These are phyloP conservation scores for Rhinoptilus africanus DNA, from an alignment of 2,113 vertebrate genomes.

Conservation along the genomic window DNA sequence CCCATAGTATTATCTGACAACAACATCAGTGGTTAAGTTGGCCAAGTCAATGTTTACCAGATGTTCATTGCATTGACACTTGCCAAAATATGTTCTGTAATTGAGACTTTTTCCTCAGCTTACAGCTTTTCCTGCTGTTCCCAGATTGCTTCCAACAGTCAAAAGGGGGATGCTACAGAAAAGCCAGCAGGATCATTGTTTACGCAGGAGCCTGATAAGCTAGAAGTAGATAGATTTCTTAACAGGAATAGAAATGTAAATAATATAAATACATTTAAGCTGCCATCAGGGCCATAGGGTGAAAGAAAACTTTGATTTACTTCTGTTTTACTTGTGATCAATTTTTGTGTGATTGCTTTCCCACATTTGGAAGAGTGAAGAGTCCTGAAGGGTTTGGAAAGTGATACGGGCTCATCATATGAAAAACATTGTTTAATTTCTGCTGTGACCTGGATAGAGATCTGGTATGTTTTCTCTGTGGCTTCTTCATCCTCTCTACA, in stretches of 20 bases:
- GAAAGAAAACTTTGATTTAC: not conserved
- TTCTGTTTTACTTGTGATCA: not conserved
- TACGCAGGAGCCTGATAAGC: not conserved
- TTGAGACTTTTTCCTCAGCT: conserved; percentile 11
- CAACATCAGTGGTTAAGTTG: not conserved
- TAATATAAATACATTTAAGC: not conserved
- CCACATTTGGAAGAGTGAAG: not conserved
- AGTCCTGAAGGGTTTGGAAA: not conserved
- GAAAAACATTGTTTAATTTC: not conserved
- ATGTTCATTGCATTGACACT: not conserved
- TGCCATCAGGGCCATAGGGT: fast-evolving
- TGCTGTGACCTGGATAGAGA: not conserved
- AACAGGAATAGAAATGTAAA: not conserved
- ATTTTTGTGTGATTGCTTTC: not conserved
- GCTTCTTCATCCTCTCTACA: not conserved
- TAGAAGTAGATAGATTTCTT: not conserved
- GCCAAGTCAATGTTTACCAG: not conserved
- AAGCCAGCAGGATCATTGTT: not conserved
- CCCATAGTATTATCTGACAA: not conserved
- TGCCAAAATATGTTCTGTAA: conserved; percentile 24
- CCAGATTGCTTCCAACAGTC: not conserved
- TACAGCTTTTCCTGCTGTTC: conserved; percentile 7
- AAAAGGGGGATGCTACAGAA: not conserved
- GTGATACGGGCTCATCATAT: not conserved
- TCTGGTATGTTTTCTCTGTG: not conserved